Evolutionary conservation across 1,140 invertebrate species (phyloP), one percentile per base, ranked within the genome.

Genomic region (Brachionus calyciflorus): DNA sequence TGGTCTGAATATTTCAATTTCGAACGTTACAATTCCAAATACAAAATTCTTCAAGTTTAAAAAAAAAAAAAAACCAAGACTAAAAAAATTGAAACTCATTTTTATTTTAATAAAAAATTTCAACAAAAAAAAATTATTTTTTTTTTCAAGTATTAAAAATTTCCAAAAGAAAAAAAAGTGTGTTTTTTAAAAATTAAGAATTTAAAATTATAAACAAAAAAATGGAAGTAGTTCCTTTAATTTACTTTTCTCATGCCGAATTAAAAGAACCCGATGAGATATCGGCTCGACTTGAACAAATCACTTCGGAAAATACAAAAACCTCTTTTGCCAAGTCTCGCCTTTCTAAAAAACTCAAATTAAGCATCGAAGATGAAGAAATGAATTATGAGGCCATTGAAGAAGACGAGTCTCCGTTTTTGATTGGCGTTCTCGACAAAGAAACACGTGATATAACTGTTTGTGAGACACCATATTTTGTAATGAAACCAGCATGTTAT

Each of bases 1-100:
- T 95, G 92, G 90, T 88, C 89, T 41, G 24, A 33, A 10, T 76
- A 76, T 76, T 73, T 73, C 30, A 69, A 44, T 41, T 26, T 26
- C 17, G 24, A 41, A 30, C 37, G 12, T 44, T n/a, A 44, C 12
- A 5, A 37, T 9, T 37, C 33, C 3, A 24, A 73, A 73, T 19
- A 65, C 24, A 12, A 44, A 37, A 65, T 65, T 44, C 44, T 65
- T 17, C 9, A 44, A 41, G 60, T 65, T 65, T 65, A 65, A 65
- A n/a, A n/a, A n/a, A n/a, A n/a, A n/a, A n/a, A n/a, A n/a, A n/a
- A n/a, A n/a, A n/a, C n/a, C n/a, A n/a, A n/a, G n/a, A n/a, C n/a
- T n/a, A n/a, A n/a, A n/a, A n/a, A n/a, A n/a, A n/a, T n/a, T n/a
- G n/a, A n/a, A n/a, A n/a, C n/a, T n/a, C n/a, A n/a, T n/a, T n/a